A percentile compares a stretch with the other conserved stretches of the same genome.
These are phyloP conservation scores for Stenoptilia bipunctidactyla DNA, from an alignment of 2,888 invertebrate genomes.

Conservation along the genomic window DNA sequence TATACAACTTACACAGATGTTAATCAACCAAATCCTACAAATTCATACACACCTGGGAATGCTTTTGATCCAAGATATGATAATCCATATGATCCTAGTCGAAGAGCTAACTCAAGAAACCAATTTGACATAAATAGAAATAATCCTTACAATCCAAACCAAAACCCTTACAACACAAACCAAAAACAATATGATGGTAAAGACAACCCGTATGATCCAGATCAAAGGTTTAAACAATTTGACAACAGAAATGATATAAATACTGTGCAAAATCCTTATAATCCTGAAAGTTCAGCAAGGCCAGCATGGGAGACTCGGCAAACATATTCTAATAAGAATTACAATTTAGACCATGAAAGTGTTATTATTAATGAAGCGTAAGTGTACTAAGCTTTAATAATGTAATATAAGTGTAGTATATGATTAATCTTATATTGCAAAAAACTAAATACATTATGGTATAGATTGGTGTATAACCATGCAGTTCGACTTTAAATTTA, in stretches of 20 bases:
- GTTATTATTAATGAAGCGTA: conserved; percentile 70
- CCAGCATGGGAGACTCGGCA: conserved; percentile 40
- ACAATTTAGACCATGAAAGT: conserved; percentile 49
- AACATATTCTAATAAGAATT: conserved; percentile 33
- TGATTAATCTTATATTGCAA: no score
- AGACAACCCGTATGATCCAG: not conserved
- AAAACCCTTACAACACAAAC: conserved; percentile 10
- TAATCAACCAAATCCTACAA: conserved; percentile 40
- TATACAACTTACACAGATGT: conserved; percentile 45
- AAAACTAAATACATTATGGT: no score
- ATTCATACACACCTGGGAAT: conserved; percentile 32
- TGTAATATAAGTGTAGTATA: no score
- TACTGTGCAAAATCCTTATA: conserved; percentile 4
- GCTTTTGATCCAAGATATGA: conserved; percentile 38
- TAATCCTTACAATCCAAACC: conserved; percentile 12
- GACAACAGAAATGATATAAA: conserved; percentile 13
- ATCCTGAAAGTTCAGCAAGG: conserved; percentile 31
- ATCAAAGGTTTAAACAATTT: conserved; percentile 8
- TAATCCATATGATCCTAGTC: conserved; percentile 48
- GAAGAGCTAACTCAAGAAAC: conserved; percentile 23
- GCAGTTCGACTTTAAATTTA: not conserved
- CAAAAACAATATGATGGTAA: conserved; percentile 10
- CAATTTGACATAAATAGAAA: conserved; percentile 29
- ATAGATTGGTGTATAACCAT: no score
- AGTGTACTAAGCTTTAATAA: no score